These are phyloP conservation scores for Podabrus alpinus DNA, from an alignment of 2,888 invertebrate species.

Conservation along the genomic window DNA sequence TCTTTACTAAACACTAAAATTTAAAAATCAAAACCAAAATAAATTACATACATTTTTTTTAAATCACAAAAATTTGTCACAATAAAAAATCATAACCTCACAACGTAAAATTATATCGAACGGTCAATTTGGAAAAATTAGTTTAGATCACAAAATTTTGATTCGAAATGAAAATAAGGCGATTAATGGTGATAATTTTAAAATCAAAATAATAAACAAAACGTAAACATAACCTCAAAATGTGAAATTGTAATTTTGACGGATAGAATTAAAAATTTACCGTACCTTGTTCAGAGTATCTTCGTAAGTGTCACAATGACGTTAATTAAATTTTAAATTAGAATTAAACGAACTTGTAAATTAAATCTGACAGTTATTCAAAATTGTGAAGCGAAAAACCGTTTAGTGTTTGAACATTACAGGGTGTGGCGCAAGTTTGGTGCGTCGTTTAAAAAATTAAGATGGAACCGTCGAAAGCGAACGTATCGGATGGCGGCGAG, in stretches of 20 bases:
- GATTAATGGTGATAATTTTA: not conserved
- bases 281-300: not conserved
- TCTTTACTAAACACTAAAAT: not conserved
- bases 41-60: too few relatives aligned
- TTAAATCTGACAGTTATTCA: not conserved
- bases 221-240: not conserved
- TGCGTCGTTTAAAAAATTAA: not conserved
- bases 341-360: not conserved
- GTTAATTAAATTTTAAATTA: not conserved
- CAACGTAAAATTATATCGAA: not conserved
- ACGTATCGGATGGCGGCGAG: not conserved
- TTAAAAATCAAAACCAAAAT: not conserved
- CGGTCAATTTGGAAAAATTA: not conserved
- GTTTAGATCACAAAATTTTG: not conserved
- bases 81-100: not conserved
- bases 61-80: slow-evolving; percentile 12
- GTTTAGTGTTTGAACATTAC: not conserved
- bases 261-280: not conserved
- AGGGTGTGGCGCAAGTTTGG: not conserved
- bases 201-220: not conserved
- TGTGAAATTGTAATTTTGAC: not conserved
- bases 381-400: not conserved
- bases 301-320: not conserved
- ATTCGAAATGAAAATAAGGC: not conserved
- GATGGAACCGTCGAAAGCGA: not conserved